Conservation (phyloP, 2,888 invertebrate species). For the Amiota minor region DNA sequence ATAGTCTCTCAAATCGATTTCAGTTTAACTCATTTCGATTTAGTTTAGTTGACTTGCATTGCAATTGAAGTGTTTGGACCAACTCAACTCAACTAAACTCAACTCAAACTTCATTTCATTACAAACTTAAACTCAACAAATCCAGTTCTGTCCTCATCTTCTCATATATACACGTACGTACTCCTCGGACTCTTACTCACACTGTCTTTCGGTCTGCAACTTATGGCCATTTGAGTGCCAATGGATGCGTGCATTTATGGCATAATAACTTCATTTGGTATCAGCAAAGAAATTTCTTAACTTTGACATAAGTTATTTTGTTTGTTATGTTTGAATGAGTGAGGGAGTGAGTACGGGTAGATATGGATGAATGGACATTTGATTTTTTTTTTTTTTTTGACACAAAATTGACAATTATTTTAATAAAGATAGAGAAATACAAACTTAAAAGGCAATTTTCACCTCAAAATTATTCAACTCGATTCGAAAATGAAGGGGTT, state of each 20-base stretch:
- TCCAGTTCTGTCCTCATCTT: conserved; percentile 18
- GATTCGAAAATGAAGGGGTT: too few relatives aligned
- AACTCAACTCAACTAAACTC: conserved; percentile 56
- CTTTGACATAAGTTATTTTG: too few relatives aligned
- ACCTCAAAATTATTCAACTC: too few relatives aligned
- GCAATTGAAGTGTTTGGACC: too few relatives aligned
- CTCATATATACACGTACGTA: not conserved
- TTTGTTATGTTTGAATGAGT: not conserved
- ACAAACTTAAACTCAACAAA: conserved; percentile 27
- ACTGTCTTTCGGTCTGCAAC: not conserved
- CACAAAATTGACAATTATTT: too few relatives aligned
- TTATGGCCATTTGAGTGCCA: conserved; percentile 32
- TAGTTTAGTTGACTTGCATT: not conserved
- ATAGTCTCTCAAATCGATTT: too few relatives aligned
- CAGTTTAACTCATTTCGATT: conserved; percentile 27
- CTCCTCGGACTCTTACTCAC: not conserved
- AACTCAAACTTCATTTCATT: conserved; percentile 24
- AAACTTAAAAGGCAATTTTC: too few relatives aligned
- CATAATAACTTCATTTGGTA: conserved; percentile 71
- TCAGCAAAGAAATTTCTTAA: too few relatives aligned
- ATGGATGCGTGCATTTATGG: conserved; percentile 71
- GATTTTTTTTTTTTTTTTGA: too few relatives aligned
- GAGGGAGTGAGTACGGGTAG: not conserved
- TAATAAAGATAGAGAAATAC: too few relatives aligned
- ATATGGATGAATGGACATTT: too few relatives aligned